phyloP scores from a whole-genome alignment of 1,140 invertebrate species.

The Pseudomyrmex dendroicus region DNA sequence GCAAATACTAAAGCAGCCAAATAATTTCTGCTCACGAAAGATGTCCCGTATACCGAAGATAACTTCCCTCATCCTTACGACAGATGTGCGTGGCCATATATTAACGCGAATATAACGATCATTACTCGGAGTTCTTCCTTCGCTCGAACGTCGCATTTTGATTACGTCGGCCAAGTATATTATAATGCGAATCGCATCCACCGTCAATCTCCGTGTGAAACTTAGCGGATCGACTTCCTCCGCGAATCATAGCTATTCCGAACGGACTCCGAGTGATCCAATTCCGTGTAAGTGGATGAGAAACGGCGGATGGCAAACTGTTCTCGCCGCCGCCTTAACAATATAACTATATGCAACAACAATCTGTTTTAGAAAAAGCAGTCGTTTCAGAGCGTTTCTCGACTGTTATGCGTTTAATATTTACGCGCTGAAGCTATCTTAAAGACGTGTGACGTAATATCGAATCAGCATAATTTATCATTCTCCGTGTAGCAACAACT shows the following conservation, averaged over 20 bases:
- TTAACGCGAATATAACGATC: slow-evolving; percentile 40
- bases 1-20: background rate
- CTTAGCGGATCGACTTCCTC: slow-evolving; percentile 70
- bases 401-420: background rate
- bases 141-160: slow-evolving; percentile 20
- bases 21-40: no score
- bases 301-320: slow-evolving; percentile 14
- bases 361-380: slow-evolving; percentile 3
- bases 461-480: slow-evolving; percentile 6
- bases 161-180: slow-evolving; percentile 27
- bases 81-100: slow-evolving; percentile 15
- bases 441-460: background rate
- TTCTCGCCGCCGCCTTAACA: background rate
- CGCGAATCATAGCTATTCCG: slow-evolving; percentile 62
- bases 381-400: no score
- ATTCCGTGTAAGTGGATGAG: slow-evolving; percentile 62
- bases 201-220: slow-evolving; percentile 61
- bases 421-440: slow-evolving; percentile 12
- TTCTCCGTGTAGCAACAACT: background rate
- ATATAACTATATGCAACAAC: background rate
- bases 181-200: slow-evolving; percentile 35
- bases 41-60: background rate
- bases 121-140: background rate
- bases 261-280: slow-evolving; percentile 51
- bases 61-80: slow-evolving; percentile 1